Evolutionary conservation across 2,113 vertebrate genomes (phyloP).

Genomic region (Nycticorax nycticorax): DNA sequence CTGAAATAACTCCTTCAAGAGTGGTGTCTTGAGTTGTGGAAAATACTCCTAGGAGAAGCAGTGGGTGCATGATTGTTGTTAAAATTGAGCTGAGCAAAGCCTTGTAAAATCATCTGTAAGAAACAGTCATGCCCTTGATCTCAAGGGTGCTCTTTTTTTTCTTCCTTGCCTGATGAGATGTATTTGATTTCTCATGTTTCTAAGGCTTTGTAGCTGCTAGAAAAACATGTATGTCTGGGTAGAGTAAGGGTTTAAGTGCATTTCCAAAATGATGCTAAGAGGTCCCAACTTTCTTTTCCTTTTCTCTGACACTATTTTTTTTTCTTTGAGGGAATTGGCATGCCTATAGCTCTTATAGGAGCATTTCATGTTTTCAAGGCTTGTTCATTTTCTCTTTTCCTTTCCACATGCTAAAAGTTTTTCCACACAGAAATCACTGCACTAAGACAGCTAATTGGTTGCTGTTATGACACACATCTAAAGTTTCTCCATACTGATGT

Average conservation of each 20-base stretch:
- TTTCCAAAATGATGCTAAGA: not conserved
- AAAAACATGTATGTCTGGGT: not conserved
- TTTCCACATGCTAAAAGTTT: not conserved
- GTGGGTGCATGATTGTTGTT: not conserved
- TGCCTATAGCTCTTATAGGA: not conserved
- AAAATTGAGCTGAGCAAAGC: not conserved
- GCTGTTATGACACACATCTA: rapidly evolving
- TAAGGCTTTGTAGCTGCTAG: not conserved
- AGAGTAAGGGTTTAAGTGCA: not conserved
- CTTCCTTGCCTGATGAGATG: not conserved
- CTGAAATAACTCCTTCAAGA: not conserved
- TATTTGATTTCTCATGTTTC: not conserved
- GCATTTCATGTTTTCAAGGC: not conserved
- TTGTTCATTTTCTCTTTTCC: not conserved
- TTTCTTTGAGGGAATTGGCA: not conserved
- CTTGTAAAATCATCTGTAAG: not conserved
- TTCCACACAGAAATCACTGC: not conserved
- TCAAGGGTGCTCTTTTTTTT: not conserved
- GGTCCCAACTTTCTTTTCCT: not conserved
- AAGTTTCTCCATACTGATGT: not conserved
- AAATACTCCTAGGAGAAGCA: not conserved
- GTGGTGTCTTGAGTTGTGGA: not conserved
- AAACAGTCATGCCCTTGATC: not conserved
- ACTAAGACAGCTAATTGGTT: not conserved
- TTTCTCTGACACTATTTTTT: not conserved